Evolutionary conservation across 2,113 vertebrate genomes (phyloP), one percentile per base, ranked within the genome.

Genomic region (Egretta garzetta): DNA sequence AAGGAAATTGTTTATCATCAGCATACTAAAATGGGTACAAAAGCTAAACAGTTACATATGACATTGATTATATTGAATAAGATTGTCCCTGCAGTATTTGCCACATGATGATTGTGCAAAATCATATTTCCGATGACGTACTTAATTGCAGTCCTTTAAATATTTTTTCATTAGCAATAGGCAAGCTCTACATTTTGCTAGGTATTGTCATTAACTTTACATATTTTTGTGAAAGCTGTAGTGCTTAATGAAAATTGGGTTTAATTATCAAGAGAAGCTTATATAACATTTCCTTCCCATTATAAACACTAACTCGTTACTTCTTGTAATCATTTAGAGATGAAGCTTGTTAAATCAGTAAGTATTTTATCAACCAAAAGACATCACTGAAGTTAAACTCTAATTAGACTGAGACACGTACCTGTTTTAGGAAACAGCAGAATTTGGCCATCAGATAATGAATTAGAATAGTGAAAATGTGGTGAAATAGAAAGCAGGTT

Each of bases 301-400:
- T 94, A 93, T 90, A 89, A 95, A 89, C 15, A 49, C 71, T 86
- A 80, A 52, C 49, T 95, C 88, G 5, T 70, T 81, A 84, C 47
- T 92, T 67, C 24, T 77, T 96, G 52, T 66, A 95, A 87, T 96
- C 55, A 77, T 93, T 92, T 97, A 82, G 71, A 81, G 35, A 68
- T 55, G 17, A 33, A 92, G 19, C 39, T 86, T 88, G 33, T 77
- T 75, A 49, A 94, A 87, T 79, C 16, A 41, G 16, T 62, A 73
- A 83, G 32, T 20, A 73, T 84, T 88, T 77, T 60, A 15, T 47
- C 53, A 90, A 45, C 10, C n/a, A 86, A 59, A 71, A 77, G 45
- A 63, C 45, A 79, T 93, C 37, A 74, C 32, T 74, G 59, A 79
- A 95, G 7, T 84, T 62, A 47, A 85, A 76, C 8, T 86, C 53